Conservation (phyloP, 2,113 vertebrate genomes). For the Seriola aureovittata region DNA sequence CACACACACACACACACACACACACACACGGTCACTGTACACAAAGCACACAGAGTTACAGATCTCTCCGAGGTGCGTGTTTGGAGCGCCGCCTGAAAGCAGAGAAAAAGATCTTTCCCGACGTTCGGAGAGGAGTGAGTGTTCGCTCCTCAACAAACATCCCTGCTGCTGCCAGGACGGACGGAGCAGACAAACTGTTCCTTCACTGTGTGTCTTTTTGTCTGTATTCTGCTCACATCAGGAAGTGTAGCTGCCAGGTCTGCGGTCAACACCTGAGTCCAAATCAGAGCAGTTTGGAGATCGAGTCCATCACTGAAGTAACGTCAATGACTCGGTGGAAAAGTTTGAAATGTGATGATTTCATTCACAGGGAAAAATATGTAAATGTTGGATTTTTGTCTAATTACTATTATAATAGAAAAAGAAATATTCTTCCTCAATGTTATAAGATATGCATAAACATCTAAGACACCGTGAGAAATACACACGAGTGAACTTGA, state of each 20-base stretch:
- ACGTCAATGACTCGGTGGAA: too few species aligned
- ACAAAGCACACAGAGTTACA: conserved; percentile 1
- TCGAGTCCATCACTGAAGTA: too few species aligned
- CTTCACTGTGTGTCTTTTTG: not conserved
- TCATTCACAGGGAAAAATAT: too few species aligned
- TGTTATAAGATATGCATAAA: too few species aligned
- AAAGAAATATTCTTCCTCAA: too few species aligned
- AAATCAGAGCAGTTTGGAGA: not conserved
- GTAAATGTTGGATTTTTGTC: too few species aligned
- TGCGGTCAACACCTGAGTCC: not conserved
- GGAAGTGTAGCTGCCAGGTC: not conserved
- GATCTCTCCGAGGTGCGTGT: not conserved
- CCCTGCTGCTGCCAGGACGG: not conserved
- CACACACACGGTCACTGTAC: not conserved
- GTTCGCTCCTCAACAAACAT: not conserved
- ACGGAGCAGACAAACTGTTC: not conserved
- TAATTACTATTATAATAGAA: too few species aligned
- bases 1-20: not conserved
- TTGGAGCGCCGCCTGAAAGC: not conserved
- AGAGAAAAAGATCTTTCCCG: not conserved
- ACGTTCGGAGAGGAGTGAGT: not conserved
- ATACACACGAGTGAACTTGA: too few species aligned
- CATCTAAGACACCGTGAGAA: too few species aligned
- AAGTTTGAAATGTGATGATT: too few species aligned
- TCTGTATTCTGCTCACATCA: not conserved